phyloP scores from a whole-genome alignment of 2,113 vertebrate species.

The Tor tambroides region DNA sequence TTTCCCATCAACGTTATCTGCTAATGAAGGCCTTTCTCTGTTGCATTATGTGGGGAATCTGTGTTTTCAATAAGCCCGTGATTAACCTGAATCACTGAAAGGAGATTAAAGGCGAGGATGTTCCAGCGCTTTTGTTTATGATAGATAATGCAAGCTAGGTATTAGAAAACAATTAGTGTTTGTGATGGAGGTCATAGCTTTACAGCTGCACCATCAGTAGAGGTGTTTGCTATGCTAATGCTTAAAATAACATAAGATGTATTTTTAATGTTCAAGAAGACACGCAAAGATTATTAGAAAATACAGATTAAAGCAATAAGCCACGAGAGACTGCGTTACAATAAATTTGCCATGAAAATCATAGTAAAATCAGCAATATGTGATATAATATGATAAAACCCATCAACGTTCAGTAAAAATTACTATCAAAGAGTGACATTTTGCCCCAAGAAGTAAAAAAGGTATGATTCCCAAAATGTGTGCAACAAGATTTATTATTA shows the following conservation, averaged over 20 bases:
- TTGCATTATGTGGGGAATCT: slow-evolving; percentile 28
- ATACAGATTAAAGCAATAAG: slow-evolving; percentile 12
- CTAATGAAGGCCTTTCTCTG: slow-evolving; percentile 51
- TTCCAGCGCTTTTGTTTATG: slow-evolving; percentile 20
- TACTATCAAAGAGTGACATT: background rate
- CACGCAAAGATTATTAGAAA: background rate
- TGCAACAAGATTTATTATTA: background rate
- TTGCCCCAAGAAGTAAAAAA: background rate
- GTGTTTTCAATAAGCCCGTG: slow-evolving; percentile 48
- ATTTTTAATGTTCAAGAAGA: background rate
- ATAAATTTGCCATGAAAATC: too few relatives aligned
- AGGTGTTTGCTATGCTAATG: slow-evolving; percentile 23
- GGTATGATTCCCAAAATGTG: background rate
- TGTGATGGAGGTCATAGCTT: slow-evolving; percentile 2
- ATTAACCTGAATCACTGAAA: slow-evolving; percentile 49
- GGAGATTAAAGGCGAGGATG: background rate
- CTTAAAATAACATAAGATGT: slow-evolving; percentile 14
- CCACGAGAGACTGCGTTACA: background rate
- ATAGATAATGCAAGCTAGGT: slow-evolving; percentile 23
- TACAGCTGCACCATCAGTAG: background rate
- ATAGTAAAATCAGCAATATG: background rate
- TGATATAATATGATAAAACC: background rate
- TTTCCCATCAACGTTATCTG: slow-evolving; percentile 55
- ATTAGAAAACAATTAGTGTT: slow-evolving; percentile 26
- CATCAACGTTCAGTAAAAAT: background rate